These are phyloP conservation scores for Apodemus speciosus DNA, from an alignment of 2,113 vertebrate species.

Conservation along the genomic window DNA sequence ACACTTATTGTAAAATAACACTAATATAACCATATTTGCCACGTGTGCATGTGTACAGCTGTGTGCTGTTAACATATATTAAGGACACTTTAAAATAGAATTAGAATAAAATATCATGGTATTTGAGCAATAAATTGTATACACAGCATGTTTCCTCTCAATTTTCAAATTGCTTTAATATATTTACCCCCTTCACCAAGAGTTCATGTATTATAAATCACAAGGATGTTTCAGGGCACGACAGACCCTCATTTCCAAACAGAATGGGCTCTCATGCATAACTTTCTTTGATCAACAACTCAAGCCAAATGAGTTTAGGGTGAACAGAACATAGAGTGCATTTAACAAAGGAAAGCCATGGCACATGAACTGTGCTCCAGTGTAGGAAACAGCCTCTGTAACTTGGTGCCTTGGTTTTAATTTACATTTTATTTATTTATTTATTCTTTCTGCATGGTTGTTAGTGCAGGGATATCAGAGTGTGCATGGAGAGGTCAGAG, in stretches of 20 bases:
- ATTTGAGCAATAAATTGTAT: neutral
- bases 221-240: constrained; percentile 48
- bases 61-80: neutral
- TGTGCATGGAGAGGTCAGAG: neutral
- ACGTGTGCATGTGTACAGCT: neutral
- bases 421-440: neutral
- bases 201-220: constrained; percentile 78
- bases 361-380: neutral
- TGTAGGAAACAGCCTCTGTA: neutral
- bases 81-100: neutral
- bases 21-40: neutral
- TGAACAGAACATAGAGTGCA: constrained; percentile 40
- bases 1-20: too few relatives aligned
- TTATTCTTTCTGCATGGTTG: neutral
- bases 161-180: constrained; percentile 66
- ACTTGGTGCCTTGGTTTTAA: neutral
- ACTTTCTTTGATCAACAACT: constrained; percentile 75
- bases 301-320: constrained; percentile 58
- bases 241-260: constrained; percentile 42
- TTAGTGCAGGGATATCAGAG: too few relatives aligned
- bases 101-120: neutral
- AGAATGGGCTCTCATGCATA: constrained; percentile 67
- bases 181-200: constrained; percentile 64
- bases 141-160: constrained; percentile 22
- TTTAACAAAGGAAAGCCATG: constrained; percentile 2